phyloP scores from a whole-genome alignment of 1,140 invertebrate species.

The Argopecten irradians region DNA sequence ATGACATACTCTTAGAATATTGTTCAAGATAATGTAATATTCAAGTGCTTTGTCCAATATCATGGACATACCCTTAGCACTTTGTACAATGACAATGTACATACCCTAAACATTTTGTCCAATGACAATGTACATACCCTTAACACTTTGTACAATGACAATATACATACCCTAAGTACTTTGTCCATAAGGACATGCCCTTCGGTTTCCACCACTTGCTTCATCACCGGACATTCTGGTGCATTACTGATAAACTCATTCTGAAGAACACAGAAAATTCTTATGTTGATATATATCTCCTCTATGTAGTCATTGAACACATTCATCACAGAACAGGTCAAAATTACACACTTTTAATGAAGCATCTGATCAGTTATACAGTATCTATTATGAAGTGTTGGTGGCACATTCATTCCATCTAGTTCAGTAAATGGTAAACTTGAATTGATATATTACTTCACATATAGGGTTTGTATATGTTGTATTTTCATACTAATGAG shows the following conservation, averaged over 20 bases:
- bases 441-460: no score
- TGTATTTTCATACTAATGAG: no score
- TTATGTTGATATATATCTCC: no score
- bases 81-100: neutral
- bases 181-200: conserved; percentile 79
- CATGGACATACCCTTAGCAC: neutral
- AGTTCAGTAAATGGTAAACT: no score
- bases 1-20: neutral
- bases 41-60: neutral
- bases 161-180: conserved; percentile 75
- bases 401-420: no score
- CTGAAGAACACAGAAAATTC: conserved; percentile 62
- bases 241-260: conserved; percentile 79
- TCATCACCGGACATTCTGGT: conserved; percentile 77
- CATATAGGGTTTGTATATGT: no score
- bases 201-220: conserved; percentile 78
- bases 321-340: no score
- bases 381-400: no score
- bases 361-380: no score
- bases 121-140: neutral
- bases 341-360: no score
- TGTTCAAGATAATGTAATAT: neutral
- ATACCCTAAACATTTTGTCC: neutral
- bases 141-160: neutral
- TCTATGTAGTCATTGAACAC: no score